phyloP scores from a whole-genome alignment of 2,797 vertebrate species.

The Gallinago stenura region DNA sequence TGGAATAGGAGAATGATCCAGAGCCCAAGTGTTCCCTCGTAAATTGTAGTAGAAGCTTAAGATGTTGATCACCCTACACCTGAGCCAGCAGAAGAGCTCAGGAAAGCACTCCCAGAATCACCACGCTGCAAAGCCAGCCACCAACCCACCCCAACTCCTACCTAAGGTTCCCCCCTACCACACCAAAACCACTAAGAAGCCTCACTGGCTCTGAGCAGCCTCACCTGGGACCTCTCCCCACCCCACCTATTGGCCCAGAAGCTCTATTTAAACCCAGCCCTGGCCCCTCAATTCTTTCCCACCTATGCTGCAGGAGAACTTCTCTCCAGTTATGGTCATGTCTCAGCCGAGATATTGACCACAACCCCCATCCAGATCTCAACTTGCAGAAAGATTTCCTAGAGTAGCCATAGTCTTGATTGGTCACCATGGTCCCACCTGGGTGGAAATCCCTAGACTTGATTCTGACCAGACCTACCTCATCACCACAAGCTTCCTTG shows the following conservation, averaged over 20 bases:
- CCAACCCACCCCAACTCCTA: neutral
- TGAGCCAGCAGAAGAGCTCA: neutral
- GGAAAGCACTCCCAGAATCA: neutral
- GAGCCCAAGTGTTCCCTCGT: neutral
- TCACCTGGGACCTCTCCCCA: neutral
- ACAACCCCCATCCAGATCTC: neutral
- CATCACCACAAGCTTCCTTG: neutral
- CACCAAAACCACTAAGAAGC: neutral
- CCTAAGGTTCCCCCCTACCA: neutral
- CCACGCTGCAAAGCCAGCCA: neutral
- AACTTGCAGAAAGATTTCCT: accelerated
- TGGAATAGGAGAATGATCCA: neutral
- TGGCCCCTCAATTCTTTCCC: too few relatives aligned
- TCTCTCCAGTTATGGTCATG: neutral
- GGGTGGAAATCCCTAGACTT: neutral
- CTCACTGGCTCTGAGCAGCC: neutral
- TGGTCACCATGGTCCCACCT: neutral
- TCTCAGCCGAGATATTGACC: neutral
- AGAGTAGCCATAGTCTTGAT: accelerated
- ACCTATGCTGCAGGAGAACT: neutral
- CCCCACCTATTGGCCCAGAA: neutral
- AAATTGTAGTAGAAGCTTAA: neutral
- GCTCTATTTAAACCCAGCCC: neutral
- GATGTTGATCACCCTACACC: too few relatives aligned
- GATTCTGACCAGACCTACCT: neutral